Percentiles rank a stretch among this genome's conserved stretches.
phyloP scores from a whole-genome alignment of 1,140 invertebrate genomes.

The Luehdorfia chinensis region DNA sequence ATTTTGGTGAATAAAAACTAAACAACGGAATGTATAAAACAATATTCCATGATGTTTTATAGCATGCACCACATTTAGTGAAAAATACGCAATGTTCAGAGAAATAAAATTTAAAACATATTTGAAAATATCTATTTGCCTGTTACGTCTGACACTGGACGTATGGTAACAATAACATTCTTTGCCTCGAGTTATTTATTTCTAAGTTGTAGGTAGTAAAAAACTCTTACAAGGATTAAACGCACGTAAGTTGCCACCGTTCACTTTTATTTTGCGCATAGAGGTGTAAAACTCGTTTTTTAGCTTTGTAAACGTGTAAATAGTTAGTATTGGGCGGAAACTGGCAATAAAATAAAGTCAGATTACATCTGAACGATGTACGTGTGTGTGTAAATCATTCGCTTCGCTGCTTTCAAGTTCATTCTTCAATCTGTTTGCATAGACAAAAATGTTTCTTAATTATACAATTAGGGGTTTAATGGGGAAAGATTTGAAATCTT shows the following conservation, averaged over 20 bases:
- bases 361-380: conserved; percentile 7
- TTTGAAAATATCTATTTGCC: background rate
- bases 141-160: background rate
- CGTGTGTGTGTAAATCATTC: conserved; percentile 6
- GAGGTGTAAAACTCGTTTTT: conserved; percentile 9
- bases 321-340: conserved; percentile 10
- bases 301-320: conserved; percentile 11
- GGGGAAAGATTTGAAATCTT: no score
- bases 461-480: no score
- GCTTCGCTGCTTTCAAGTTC: conserved; percentile 6
- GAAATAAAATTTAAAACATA: background rate
- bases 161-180: background rate
- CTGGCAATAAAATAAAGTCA: conserved; percentile 16
- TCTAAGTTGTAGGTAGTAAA: background rate
- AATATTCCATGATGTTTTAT: no score
- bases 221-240: background rate
- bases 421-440: conserved; percentile 3
- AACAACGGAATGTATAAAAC: no score
- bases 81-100: no score
- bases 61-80: no score
- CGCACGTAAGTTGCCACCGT: background rate
- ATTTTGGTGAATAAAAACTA: no score
- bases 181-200: background rate
- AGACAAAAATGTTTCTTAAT: no score
- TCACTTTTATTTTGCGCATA: conserved; percentile 2